Evolutionary conservation across 2,888 invertebrate species (phyloP), one percentile per base, ranked within the genome.

Genomic region (Athetis lepigone): DNA sequence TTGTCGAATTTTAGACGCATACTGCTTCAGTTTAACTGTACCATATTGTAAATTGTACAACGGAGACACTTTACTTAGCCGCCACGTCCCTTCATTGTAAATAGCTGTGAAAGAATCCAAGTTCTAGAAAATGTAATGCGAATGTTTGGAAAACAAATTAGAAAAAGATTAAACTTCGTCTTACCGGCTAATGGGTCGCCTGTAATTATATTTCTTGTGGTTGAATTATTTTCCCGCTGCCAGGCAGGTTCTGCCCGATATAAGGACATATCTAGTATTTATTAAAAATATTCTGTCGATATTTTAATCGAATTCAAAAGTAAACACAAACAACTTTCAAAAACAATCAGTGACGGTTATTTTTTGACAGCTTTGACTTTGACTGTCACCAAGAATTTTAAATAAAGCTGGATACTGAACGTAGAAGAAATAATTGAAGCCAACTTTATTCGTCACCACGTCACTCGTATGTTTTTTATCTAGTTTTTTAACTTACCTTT

Each of bases 61-160:
- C 5, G 94, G 94, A 6, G 95, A 93, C 1, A 95, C 91, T 75
- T 86, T 90, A 73, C 81, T 85, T 29, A 94, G 21, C 47, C 88
- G 85, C 95, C 95, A 95, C 40, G 86, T 83, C 0, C 89, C 87
- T 85, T 94, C 93, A 68, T 92, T 92, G 70, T 91, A 94, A 63
- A 94, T 92, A 8, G 85, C 94, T 95, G 82, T 21, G 83, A 88
- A 80, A 52, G 21, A 39, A 57, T 33, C 4, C 18, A 19, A n/a
- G 9, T 36, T 57, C 36, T 47, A 47, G 18, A 13, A 25, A 29
- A 42, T 33, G 0, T 25, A 45, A 16, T 8, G 8, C 4, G 13
- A 47, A 45, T n/a, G 2, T 6, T 43, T 29, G 13, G 29, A 45
- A 25, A 55, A 56, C 29, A 70, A 52, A 2, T 18, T 7, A 23